A percentile compares a stretch with the other conserved stretches of the same genome.
phyloP scores from a whole-genome alignment of 2,888 invertebrate species.

The Harmothoe impar region DNA sequence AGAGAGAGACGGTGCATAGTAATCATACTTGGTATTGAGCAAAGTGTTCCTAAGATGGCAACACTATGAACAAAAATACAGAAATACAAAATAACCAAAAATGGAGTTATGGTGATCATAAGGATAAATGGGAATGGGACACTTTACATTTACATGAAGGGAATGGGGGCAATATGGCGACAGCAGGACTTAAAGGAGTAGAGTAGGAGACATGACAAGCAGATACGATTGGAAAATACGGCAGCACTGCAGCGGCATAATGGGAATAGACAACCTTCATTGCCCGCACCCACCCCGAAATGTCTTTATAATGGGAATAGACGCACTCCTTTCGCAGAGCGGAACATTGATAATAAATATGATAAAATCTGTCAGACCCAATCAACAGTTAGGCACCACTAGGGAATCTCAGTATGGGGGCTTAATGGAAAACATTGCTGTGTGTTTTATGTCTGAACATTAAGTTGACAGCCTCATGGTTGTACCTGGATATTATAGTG shows the following conservation, averaged over 20 bases:
- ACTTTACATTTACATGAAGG: neutral
- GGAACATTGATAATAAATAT: neutral
- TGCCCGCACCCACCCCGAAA: neutral
- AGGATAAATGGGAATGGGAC: neutral
- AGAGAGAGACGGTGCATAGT: no score
- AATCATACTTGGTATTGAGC: no score
- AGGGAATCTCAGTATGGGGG: no score
- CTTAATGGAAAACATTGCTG: no score
- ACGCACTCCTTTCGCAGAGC: neutral
- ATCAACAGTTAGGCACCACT: neutral
- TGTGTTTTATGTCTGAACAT: no score
- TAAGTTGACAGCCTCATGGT: no score
- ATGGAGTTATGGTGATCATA: no score
- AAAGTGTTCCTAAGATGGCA: no score
- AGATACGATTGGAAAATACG: neutral
- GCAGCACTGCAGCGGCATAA: neutral
- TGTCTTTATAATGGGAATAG: neutral
- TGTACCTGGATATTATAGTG: no score
- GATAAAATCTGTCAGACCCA: neutral
- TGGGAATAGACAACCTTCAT: neutral
- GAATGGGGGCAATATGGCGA: slow-evolving; percentile 52
- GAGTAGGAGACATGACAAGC: neutral
- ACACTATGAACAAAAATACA: no score
- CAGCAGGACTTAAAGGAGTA: neutral
- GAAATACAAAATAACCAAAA: no score